Conservation (phyloP, 1,140 invertebrate genomes). For the Archegozetes longisetosus region DNA sequence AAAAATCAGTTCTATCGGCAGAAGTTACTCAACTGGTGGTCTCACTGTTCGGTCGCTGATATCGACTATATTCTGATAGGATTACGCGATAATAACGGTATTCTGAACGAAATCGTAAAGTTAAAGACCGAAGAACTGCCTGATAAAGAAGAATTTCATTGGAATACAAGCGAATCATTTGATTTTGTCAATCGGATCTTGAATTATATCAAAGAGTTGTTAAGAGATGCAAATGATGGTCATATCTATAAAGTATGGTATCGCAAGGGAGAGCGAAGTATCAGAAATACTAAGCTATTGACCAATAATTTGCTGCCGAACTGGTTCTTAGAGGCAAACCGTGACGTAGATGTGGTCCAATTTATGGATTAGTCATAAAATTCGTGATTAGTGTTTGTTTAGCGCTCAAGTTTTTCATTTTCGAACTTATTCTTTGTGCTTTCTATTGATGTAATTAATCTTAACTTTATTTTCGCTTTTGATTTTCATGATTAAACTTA, state of each 20-base stretch:
- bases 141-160: background rate
- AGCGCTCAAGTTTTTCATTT: no score
- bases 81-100: background rate
- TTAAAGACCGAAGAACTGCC: background rate
- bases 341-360: no score
- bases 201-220: background rate
- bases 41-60: background rate
- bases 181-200: background rate
- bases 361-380: no score
- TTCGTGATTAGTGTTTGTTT: no score
- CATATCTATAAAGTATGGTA: background rate
- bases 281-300: background rate
- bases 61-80: background rate
- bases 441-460: background rate
- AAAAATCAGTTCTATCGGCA: background rate
- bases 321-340: no score
- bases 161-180: background rate
- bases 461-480: background rate
- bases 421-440: background rate
- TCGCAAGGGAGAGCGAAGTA: background rate
- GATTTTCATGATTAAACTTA: background rate
- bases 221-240: background rate
- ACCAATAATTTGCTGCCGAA: background rate
- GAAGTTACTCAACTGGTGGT: background rate
- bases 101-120: background rate